These are phyloP conservation scores for Musca vetustissima DNA, from an alignment of 1,140 invertebrate genomes.

Conservation along the genomic window DNA sequence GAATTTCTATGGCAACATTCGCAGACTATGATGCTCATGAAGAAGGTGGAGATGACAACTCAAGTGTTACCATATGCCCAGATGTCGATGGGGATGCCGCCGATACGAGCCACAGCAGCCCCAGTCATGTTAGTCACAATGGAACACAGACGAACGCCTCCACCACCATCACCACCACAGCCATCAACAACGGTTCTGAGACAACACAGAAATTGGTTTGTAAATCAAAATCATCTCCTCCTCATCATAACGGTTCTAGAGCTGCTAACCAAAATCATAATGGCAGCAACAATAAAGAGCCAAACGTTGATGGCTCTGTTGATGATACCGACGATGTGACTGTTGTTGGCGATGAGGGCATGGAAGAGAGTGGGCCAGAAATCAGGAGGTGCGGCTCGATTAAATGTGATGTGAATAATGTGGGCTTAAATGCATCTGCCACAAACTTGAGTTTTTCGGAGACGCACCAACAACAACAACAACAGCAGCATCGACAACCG, in stretches of 20 bases:
- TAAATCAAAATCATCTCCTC: not conserved
- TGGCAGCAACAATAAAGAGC: not conserved
- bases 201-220: not conserved
- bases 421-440: not conserved
- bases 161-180: not conserved
- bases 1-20: constrained; percentile 9
- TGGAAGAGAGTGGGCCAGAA: not conserved
- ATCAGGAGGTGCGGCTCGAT: not conserved
- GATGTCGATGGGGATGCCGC: too few species aligned
- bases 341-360: not conserved
- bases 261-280: constrained; percentile 8
- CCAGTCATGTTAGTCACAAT: not conserved
- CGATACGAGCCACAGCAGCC: constrained; percentile 2
- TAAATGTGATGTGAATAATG: constrained; percentile 1
- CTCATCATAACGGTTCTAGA: constrained; percentile 8
- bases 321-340: not conserved
- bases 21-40: constrained; percentile 2
- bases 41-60: constrained; percentile 10
- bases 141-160: not conserved
- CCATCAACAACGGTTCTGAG: not conserved
- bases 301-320: not conserved
- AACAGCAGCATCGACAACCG: not conserved
- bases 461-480: not conserved
- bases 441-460: constrained; percentile 9
- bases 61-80: constrained; percentile 13